Conservation (phyloP, 2,113 vertebrate species). For the Diadophis punctatus region DNA sequence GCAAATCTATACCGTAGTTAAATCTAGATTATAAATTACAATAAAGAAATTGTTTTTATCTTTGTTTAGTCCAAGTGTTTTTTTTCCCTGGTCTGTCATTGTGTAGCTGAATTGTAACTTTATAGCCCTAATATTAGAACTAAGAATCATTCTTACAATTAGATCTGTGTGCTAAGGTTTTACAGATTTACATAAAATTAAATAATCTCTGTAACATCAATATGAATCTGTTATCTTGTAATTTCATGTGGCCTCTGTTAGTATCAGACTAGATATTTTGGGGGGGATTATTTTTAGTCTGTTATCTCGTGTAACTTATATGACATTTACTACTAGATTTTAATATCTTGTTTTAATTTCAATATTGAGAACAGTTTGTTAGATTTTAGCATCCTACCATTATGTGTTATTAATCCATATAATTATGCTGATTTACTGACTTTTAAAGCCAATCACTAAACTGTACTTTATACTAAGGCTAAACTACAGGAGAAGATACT, state of each 20-base stretch:
- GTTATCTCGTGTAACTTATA: neutral
- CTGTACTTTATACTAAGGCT: neutral
- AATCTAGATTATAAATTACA: neutral
- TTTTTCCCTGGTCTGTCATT: neutral
- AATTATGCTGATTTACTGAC: neutral
- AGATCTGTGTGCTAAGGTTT: neutral
- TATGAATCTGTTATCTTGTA: neutral
- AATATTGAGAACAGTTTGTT: neutral
- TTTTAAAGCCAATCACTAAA: neutral
- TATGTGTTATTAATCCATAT: neutral
- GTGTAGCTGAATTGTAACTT: neutral
- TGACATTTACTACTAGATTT: neutral
- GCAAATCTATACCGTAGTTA: neutral
- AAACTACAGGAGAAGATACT: neutral
- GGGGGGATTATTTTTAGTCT: neutral
- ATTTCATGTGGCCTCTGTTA: neutral
- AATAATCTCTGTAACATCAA: neutral
- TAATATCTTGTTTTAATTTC: neutral
- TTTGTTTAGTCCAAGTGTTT: neutral
- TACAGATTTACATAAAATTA: neutral
- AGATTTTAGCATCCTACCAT: neutral
- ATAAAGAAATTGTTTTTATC: neutral
- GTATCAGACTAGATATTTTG: neutral
- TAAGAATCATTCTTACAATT: neutral
- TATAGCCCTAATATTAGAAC: neutral